Conservation (phyloP, 2,888 invertebrate genomes). For the Brachypalpus laphriformis region DNA sequence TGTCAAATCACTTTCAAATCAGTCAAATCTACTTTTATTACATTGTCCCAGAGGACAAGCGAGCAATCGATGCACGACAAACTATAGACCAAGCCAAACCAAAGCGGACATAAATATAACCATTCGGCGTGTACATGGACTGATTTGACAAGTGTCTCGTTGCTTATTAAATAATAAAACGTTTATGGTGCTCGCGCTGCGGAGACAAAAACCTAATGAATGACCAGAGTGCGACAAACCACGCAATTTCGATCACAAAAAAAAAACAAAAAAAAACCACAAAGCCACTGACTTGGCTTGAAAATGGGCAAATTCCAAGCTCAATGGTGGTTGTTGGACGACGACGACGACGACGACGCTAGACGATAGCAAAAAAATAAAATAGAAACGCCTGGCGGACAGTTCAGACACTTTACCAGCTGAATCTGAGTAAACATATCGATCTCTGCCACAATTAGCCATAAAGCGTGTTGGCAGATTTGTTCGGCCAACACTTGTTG, state of each 20-base stretch:
- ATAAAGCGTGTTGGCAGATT: conserved; percentile 71
- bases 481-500: conserved; percentile 68
- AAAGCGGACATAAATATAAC: conserved; percentile 48
- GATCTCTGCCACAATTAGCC: conserved; percentile 69
- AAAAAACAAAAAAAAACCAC: conserved; percentile 17
- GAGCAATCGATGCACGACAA: conserved; percentile 17
- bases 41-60: conserved; percentile 62
- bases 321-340: conserved; percentile 20
- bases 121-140: conserved; percentile 45
- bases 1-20: conserved; percentile 73
- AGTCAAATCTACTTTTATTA: conserved; percentile 66
- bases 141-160: conserved; percentile 70
- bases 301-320: conserved; percentile 53
- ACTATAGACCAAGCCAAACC: conserved; percentile 37
- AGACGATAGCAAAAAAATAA: conserved; percentile 4
- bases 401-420: conserved; percentile 37
- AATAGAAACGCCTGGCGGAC: conserved; percentile 32
- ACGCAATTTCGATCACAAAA: conserved; percentile 30
- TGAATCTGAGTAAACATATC: conserved; percentile 46
- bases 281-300: conserved; percentile 19
- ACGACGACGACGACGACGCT: conserved; percentile 1
- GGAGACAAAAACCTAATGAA: conserved; percentile 13
- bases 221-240: conserved; percentile 15
- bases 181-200: conserved; percentile 51
- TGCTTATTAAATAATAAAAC: conserved; percentile 74